phyloP scores from a whole-genome alignment of 92 coral and sea anemone species.

The Diadumene lineata region DNA sequence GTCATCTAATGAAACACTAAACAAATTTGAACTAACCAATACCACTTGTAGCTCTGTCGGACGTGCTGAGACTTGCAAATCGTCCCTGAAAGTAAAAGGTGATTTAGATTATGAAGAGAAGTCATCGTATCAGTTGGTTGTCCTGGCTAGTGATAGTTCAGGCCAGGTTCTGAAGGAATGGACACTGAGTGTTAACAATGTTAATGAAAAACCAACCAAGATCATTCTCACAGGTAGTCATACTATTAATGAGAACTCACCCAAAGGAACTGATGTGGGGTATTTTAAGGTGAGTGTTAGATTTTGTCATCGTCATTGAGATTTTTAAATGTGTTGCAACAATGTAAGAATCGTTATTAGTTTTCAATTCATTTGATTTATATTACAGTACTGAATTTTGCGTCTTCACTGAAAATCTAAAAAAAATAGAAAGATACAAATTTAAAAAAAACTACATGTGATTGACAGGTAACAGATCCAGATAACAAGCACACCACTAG shows the following conservation, averaged over 20 bases:
- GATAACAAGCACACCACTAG: slow-evolving; percentile 61
- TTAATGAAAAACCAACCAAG: slow-evolving; percentile 76
- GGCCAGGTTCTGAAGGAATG: slow-evolving; percentile 55
- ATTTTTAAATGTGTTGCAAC: no score
- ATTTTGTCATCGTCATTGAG: no score
- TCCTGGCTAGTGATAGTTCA: slow-evolving; percentile 67
- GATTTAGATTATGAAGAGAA: slow-evolving; percentile 69
- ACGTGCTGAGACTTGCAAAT: slow-evolving; percentile 44
- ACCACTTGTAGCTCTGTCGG: slow-evolving; percentile 46
- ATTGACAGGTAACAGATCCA: slow-evolving; percentile 79
- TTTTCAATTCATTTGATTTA: no score
- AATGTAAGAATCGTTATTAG: no score
- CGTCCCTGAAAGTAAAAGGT: slow-evolving; percentile 61
- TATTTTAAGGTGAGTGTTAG: slow-evolving; percentile 64
- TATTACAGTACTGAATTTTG: no score
- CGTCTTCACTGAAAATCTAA: no score
- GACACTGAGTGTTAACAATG: slow-evolving; percentile 57
- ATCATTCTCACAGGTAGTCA: slow-evolving; percentile 56
- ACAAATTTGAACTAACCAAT: slow-evolving; percentile 49
- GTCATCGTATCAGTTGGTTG: slow-evolving; percentile 45
- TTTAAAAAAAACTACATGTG: neutral
- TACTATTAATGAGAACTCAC: slow-evolving; percentile 65
- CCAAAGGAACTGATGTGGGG: slow-evolving; percentile 67
- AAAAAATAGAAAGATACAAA: no score
- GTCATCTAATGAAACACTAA: slow-evolving; percentile 54